Base-by-base conservation (phyloP, 2,888 invertebrate species). In the Scaptomyza tumidula region DNA sequence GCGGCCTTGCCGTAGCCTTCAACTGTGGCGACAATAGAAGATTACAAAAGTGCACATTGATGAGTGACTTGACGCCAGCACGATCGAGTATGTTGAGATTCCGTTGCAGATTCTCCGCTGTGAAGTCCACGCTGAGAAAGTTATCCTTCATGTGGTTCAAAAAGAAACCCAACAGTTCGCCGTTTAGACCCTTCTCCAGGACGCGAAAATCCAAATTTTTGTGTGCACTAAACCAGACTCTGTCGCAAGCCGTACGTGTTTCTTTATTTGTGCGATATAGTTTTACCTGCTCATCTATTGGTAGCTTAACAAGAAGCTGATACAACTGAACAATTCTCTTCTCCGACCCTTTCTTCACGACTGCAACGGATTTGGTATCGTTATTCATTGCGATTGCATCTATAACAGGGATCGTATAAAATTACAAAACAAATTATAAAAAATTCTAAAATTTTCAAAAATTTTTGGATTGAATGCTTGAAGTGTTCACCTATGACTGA, bases 181-280 rank as follows among this genome's bases (percentile, higher is more conserved):
- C 62, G 13, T 10, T 27, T 19, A 76, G 37, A 7, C 64, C 46
- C 37, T 56, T 50, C 10, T 60, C 48, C 6, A 78, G 19, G 16
- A 44, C 43, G 5, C 65, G 71, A 43, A 78, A 76, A 16, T 79
- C 79, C 16, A 78, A 14, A 31, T 66, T 57, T 14, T 56, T 67
- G 7, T 60, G 33, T 0, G 29, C 9, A 37, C 2, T 14, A 0
- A 48, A 19, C 78, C 78, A 78, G 10, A 75, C 19, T 16, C 6
- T 10, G 7, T 66, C 43, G 29, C 64, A 75, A 11, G 59, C 43
- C 1, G 14, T 19, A 10, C 63, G 66, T 35, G 73, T 10, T 0
- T 49, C 37, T 13, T 53, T 16, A 27, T 59, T 24, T 13, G 46
- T 31, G 33, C 48, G 57, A 54, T 70, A 62, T 24, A 78, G 48